Conservation (phyloP, 2,888 invertebrate species). For the Diachrysia chrysitis region DNA sequence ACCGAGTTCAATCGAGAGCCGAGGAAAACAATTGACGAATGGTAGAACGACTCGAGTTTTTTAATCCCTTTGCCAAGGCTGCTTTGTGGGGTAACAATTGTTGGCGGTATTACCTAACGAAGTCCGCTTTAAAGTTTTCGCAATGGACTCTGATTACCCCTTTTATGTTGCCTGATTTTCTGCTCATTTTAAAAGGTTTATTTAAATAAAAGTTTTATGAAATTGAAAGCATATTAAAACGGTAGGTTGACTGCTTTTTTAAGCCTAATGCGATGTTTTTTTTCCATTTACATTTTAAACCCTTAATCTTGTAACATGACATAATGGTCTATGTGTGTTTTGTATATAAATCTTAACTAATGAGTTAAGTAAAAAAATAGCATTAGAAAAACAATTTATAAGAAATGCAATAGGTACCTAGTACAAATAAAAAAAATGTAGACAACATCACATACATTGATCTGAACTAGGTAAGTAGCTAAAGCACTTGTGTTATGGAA, state of each 20-base stretch:
- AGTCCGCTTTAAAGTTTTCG: slow-evolving; percentile 31
- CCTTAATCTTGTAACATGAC: too few relatives aligned
- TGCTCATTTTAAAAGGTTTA: slow-evolving; percentile 7
- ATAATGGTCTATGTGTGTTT: too few relatives aligned
- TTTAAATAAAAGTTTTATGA: neutral
- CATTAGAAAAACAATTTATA: too few relatives aligned
- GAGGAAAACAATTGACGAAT: slow-evolving; percentile 22
- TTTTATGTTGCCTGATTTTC: slow-evolving; percentile 13
- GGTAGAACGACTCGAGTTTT: slow-evolving; percentile 44
- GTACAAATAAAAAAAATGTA: too few relatives aligned
- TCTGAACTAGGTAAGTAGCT: too few relatives aligned
- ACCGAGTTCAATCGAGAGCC: neutral
- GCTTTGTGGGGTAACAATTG: slow-evolving; percentile 32
- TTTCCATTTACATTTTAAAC: neutral
- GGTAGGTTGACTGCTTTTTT: neutral
- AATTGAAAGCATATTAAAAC: neutral
- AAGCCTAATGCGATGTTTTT: neutral
- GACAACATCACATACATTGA: too few relatives aligned
- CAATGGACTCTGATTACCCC: slow-evolving; percentile 42
- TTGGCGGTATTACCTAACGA: slow-evolving; percentile 19
- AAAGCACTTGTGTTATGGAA: too few relatives aligned
- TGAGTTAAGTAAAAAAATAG: too few relatives aligned
- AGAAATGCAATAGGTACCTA: too few relatives aligned
- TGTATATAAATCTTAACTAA: too few relatives aligned
- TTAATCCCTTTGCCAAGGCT: slow-evolving; percentile 45